Evolutionary conservation across 2,888 invertebrate genomes (phyloP).

Genomic region (Pollenia labialis): DNA sequence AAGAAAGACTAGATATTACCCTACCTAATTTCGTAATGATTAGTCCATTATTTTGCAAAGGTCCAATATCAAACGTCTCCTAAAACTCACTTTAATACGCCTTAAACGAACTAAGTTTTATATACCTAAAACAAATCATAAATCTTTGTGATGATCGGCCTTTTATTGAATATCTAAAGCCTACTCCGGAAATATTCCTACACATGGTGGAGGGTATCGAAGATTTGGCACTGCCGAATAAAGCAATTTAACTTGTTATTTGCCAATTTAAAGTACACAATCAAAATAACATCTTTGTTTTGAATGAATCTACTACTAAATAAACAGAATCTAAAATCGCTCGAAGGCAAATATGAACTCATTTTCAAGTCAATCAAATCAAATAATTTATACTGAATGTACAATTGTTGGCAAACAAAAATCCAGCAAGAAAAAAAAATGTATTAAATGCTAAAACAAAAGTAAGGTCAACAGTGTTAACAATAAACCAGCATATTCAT

Average conservation of each 20-base stretch:
- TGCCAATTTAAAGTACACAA: conserved; percentile 8
- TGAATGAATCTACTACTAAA: conserved; percentile 20
- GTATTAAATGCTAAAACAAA: conserved; percentile 33
- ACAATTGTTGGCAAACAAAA: conserved; percentile 76
- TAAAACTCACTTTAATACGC: no score
- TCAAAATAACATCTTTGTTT: conserved; percentile 28
- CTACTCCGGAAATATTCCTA: no score
- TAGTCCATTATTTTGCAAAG: no score
- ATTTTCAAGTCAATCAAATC: conserved; percentile 83
- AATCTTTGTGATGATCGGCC: no score
- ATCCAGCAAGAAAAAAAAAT: neutral
- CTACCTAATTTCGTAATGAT: no score
- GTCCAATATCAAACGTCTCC: no score
- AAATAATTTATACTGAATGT: conserved; percentile 81
- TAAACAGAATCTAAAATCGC: conserved; percentile 71
- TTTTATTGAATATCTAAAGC: no score
- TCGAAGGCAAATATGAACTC: conserved; percentile 80
- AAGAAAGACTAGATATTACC: no score
- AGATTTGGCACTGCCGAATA: no score
- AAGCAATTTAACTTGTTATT: neutral
- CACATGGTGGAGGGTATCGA: no score
- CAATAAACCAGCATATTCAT: conserved; percentile 50
- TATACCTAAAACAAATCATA: no score
- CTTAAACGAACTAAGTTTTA: no score
- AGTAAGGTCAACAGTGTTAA: conserved; percentile 76